phyloP scores from a whole-genome alignment of 1,140 invertebrate genomes.

The Campodea augens region DNA sequence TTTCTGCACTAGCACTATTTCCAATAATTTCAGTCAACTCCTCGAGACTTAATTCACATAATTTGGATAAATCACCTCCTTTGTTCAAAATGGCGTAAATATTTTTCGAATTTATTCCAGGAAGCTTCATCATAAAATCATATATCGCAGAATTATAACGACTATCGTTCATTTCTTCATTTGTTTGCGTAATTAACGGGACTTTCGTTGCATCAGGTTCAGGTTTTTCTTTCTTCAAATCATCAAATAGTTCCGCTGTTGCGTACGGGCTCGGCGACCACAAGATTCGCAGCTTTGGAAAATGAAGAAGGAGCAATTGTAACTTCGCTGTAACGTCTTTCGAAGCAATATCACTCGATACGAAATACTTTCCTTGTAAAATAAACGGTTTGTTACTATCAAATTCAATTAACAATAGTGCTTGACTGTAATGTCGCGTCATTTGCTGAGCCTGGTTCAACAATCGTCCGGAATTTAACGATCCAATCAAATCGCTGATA shows the following conservation, averaged over 20 bases:
- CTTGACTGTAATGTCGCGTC: constrained; percentile 67
- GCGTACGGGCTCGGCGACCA: constrained; percentile 93
- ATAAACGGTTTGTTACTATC: constrained; percentile 83
- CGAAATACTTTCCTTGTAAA: constrained; percentile 50
- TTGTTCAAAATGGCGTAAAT: constrained; percentile 55
- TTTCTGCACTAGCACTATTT: neutral
- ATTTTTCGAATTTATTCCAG: constrained; percentile 77
- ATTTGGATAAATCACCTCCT: constrained; percentile 42
- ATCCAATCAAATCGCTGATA: constrained; percentile 91
- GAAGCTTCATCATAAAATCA: constrained; percentile 77
- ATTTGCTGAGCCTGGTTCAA: constrained; percentile 87
- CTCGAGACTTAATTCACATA: constrained; percentile 9
- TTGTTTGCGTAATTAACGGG: constrained; percentile 30
- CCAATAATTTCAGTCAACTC: neutral
- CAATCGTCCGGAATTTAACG: constrained; percentile 79
- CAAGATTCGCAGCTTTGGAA: constrained; percentile 73
- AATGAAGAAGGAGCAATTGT: constrained; percentile 82
- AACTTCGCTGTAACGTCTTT: constrained; percentile 63
- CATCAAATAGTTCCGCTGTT: constrained; percentile 86
- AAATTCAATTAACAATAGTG: constrained; percentile 91
- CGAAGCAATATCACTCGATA: constrained; percentile 52
- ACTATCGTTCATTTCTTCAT: constrained; percentile 34
- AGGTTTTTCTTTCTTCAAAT: constrained; percentile 54
- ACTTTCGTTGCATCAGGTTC: constrained; percentile 56
- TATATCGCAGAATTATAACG: constrained; percentile 52